phyloP scores from a whole-genome alignment of 2,888 invertebrate genomes.

The Drosophila buzzatii region DNA sequence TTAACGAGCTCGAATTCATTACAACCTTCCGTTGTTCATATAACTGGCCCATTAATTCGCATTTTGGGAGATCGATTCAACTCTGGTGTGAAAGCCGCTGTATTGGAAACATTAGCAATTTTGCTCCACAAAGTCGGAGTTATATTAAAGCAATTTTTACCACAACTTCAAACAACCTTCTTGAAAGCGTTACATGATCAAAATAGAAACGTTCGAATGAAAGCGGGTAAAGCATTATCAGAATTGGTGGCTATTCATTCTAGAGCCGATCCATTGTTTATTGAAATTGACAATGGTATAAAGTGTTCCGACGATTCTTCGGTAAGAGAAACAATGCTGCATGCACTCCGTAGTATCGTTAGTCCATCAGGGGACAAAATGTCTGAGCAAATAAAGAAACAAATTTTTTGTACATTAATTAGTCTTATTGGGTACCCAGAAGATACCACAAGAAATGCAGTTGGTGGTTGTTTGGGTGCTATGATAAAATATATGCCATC shows the following conservation, averaged over 20 bases:
- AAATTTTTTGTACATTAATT: slow-evolving; percentile 89
- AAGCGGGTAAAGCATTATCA: slow-evolving; percentile 94
- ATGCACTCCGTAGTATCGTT: slow-evolving; percentile 94
- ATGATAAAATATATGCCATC: slow-evolving; percentile 91
- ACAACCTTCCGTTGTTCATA: slow-evolving; percentile 97
- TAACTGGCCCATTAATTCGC: slow-evolving; percentile 98
- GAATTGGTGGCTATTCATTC: slow-evolving; percentile 96
- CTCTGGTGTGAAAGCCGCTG: slow-evolving; percentile 97
- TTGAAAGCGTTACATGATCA: slow-evolving; percentile 97
- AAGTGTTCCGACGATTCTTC: slow-evolving; percentile 93
- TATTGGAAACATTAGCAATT: slow-evolving; percentile 96
- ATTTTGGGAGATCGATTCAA: slow-evolving; percentile 98
- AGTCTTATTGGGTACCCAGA: slow-evolving; percentile 90
- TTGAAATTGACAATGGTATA: slow-evolving; percentile 94
- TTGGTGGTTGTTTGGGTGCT: slow-evolving; percentile 96
- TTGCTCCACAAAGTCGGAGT: slow-evolving; percentile 97
- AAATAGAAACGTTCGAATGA: slow-evolving; percentile 93
- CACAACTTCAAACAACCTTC: slow-evolving; percentile 99
- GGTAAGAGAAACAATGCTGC: slow-evolving; percentile 95
- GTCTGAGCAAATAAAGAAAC: slow-evolving; percentile 92
- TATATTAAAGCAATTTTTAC: slow-evolving; percentile 98
- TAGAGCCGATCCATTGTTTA: slow-evolving; percentile 97
- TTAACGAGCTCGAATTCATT: slow-evolving; percentile 93
- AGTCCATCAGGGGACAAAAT: slow-evolving; percentile 95
- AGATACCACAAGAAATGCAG: slow-evolving; percentile 92